Percentiles rank a stretch among this genome's conserved stretches.
phyloP scores from a whole-genome alignment of 2,888 invertebrate genomes.

The Drosophila differens region DNA sequence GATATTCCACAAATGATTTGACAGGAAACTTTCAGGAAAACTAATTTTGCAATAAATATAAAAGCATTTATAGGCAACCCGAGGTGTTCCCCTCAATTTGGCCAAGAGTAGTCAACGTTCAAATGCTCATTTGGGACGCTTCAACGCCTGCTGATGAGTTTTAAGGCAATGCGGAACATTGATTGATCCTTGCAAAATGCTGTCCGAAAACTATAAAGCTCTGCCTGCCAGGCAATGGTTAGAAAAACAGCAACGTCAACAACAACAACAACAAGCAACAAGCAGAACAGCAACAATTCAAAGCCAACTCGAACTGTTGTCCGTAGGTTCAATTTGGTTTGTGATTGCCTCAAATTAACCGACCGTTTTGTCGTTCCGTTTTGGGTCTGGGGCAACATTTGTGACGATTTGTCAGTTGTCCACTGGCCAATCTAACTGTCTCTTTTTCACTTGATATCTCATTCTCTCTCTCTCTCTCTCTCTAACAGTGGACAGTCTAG shows the following conservation, averaged over 20 bases:
- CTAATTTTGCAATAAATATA: slow-evolving; percentile 10
- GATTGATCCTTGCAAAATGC: slow-evolving; percentile 62
- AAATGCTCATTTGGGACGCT: slow-evolving; percentile 35
- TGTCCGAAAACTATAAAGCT: slow-evolving; percentile 51
- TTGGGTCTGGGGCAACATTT: slow-evolving; percentile 12
- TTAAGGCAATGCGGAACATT: slow-evolving; percentile 37
- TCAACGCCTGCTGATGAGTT: slow-evolving; percentile 13
- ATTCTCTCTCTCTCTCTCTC: slow-evolving; percentile 4
- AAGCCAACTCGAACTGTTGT: slow-evolving; percentile 24
- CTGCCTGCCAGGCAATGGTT: slow-evolving; percentile 19
- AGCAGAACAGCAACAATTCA: background rate
- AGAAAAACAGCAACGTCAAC: slow-evolving; percentile 15
- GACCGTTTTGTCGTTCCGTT: slow-evolving; percentile 50
- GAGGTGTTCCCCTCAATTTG: slow-evolving; percentile 1
- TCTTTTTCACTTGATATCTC: slow-evolving; percentile 8
- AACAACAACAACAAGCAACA: background rate
- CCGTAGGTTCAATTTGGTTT: slow-evolving; percentile 63
- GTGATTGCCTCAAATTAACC: slow-evolving; percentile 78
- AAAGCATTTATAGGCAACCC: background rate
- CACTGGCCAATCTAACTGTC: slow-evolving; percentile 34
- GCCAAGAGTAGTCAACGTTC: slow-evolving; percentile 27
- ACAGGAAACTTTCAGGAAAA: background rate
- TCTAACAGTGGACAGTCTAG: slow-evolving; percentile 35
- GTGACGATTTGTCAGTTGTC: slow-evolving; percentile 72
- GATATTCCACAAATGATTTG: background rate